These are phyloP conservation scores for Tapera naevia DNA, from an alignment of 2,797 vertebrate species.

Conservation along the genomic window DNA sequence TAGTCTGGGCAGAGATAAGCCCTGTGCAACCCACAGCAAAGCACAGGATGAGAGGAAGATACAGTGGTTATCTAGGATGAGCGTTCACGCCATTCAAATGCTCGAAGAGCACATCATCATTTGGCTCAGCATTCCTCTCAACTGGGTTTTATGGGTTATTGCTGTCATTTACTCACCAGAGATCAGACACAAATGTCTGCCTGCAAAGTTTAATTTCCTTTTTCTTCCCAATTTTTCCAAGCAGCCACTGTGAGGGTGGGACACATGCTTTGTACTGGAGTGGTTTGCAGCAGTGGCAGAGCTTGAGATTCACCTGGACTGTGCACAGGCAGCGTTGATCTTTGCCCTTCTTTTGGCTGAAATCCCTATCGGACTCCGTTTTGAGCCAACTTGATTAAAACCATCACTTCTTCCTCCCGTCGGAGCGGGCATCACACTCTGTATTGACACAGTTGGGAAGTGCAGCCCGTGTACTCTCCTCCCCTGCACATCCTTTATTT, in stretches of 20 bases:
- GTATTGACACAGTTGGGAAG: not conserved
- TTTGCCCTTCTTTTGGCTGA: not conserved
- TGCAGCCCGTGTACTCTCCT: not conserved
- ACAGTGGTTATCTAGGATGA: not conserved
- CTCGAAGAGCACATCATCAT: not conserved
- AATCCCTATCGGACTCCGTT: not conserved
- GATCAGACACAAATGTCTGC: not conserved
- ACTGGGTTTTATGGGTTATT: not conserved
- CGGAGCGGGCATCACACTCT: accelerated
- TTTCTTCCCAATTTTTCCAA: not conserved
- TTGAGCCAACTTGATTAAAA: not conserved
- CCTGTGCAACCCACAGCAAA: too few relatives aligned
- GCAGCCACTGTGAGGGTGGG: not conserved
- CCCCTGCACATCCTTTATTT: not conserved
- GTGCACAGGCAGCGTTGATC: not conserved
- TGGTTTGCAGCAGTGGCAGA: not conserved
- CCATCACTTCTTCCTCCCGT: not conserved
- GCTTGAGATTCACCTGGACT: not conserved
- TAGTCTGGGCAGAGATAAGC: not conserved
- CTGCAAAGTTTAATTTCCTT: not conserved
- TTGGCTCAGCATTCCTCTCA: not conserved
- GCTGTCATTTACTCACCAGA: not conserved
- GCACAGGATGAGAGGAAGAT: not conserved
- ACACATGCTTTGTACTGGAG: not conserved
- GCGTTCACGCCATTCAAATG: accelerated